Evolutionary conservation across 2,888 invertebrate species (phyloP), one percentile per base, ranked within the genome.

Genomic region (Parnassius apollo): DNA sequence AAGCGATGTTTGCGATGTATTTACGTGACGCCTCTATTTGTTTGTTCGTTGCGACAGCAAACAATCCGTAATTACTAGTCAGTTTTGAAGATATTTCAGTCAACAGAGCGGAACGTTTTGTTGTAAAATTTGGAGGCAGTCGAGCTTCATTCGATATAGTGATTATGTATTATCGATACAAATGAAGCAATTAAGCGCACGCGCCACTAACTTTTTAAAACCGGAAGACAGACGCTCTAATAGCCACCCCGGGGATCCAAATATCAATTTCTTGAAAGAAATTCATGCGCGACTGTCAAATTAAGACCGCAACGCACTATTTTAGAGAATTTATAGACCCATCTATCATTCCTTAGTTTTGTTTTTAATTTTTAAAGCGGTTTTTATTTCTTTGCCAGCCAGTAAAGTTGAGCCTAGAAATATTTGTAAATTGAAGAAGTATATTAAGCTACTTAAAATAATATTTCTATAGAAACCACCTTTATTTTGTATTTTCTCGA

Each of bases 131-230:
- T 62, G 57, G 62, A 53, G 53, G 42, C 22, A 59, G 12, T 45
- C 11, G 65, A 66, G 68, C 63, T 70, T 71, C 71, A 72, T 65
- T 71, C 69, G 71, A 75, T 72, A 74, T 72, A 68, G 66, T 67
- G 68, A 69, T 75, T 75, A 82, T 79, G 75, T 78, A 83, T 86
- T 86, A 85, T 82, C 74, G 78, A 71, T 75, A 79, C 85, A 88
- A 91, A 91, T 91, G 88, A 91, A 91, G 91, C 86, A 89, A 91
- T 91, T 91, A 90, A 73, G 75, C 75, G 81, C 88, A 88, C 89
- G 88, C 88, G 86, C 83, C 88, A 83, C 80, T 83, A 80, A 69
- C 69, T 78, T 76, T 74, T 70, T 68, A 71, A 69, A 68, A 83
- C 87, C 86, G 89, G 89, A 90, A 86, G 90, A 87, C 90, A 88